Percentiles rank a stretch among this genome's conserved stretches.
phyloP scores from a whole-genome alignment of 2,888 invertebrate species.

The Phengaris arion region DNA sequence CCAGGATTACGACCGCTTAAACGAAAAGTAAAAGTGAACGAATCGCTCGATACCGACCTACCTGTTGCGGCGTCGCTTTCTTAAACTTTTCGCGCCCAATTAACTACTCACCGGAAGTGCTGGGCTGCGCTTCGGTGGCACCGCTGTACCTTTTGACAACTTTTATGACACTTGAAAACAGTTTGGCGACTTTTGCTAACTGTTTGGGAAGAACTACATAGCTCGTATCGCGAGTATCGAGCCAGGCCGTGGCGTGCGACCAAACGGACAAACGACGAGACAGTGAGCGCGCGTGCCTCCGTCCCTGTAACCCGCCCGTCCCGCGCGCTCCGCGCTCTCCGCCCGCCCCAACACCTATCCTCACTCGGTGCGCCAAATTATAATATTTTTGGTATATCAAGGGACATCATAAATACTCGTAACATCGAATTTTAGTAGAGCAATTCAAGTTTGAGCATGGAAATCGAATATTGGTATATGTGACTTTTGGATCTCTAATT shows the following conservation, averaged over 20 bases:
- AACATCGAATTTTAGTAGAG: not conserved
- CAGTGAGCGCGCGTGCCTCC: slow-evolving; percentile 46
- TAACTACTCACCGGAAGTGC: slow-evolving; percentile 58
- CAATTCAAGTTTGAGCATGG: not conserved
- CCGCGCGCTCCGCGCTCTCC: slow-evolving; percentile 38
- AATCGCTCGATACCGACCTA: slow-evolving; percentile 62
- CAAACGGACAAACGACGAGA: slow-evolving; percentile 46
- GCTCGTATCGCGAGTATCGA: slow-evolving; percentile 53
- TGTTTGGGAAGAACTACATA: slow-evolving; percentile 51
- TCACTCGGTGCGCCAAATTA: slow-evolving; percentile 39
- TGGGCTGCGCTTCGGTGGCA: slow-evolving; percentile 47
- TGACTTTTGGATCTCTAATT: too few relatives aligned
- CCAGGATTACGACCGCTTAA: slow-evolving; percentile 55
- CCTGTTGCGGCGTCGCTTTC: slow-evolving; percentile 65
- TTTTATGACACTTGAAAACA: slow-evolving; percentile 59
- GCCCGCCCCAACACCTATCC: slow-evolving; percentile 42
- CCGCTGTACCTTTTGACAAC: slow-evolving; percentile 55
- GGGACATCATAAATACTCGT: slow-evolving; percentile 24
- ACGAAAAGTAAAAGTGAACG: slow-evolving; percentile 54
- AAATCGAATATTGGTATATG: too few relatives aligned
- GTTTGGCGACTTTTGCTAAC: slow-evolving; percentile 56
- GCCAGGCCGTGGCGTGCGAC: slow-evolving; percentile 49
- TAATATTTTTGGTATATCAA: slow-evolving; percentile 35
- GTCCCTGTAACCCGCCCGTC: slow-evolving; percentile 41
- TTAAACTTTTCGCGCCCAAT: slow-evolving; percentile 63